Conservation (phyloP, 2,888 invertebrate species). For the Neria commutata region DNA sequence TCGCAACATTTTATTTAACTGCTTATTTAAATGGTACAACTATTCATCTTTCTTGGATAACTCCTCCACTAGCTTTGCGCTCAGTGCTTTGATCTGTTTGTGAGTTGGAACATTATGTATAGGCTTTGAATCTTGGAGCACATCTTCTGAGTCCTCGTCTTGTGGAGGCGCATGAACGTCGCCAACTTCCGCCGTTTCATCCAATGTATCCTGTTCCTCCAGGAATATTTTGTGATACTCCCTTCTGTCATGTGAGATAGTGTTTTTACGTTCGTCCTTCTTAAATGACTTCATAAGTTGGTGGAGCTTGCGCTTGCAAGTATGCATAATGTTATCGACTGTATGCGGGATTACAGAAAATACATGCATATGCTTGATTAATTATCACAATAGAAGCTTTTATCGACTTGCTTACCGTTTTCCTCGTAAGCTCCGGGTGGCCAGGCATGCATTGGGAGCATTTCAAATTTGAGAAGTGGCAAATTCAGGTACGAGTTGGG, state of each 20-base stretch:
- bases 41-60: constrained; percentile 54
- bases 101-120: constrained; percentile 50
- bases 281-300: constrained; percentile 46
- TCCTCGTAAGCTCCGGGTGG: constrained; percentile 54
- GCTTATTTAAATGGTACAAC: too few relatives aligned
- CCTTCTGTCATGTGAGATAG: constrained; percentile 34
- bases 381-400: too few relatives aligned
- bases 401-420: constrained; percentile 50
- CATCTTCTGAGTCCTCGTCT: constrained; percentile 36
- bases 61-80: constrained; percentile 56
- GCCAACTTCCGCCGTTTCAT: too few relatives aligned
- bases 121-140: constrained; percentile 40
- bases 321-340: constrained; percentile 48
- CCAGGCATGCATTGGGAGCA: constrained; percentile 47
- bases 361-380: too few relatives aligned
- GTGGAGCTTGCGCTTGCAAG: constrained; percentile 46
- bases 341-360: too few relatives aligned
- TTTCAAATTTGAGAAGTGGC: constrained; percentile 56
- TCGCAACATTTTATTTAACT: too few relatives aligned
- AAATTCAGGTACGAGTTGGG: constrained; percentile 53
- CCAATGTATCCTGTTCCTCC: too few relatives aligned
- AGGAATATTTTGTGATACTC: constrained; percentile 48
- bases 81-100: constrained; percentile 54
- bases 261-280: constrained; percentile 27
- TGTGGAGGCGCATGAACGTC: too few relatives aligned